These are phyloP conservation scores for Ceryle rudis DNA, from an alignment of 2,797 vertebrate genomes.

Conservation along the genomic window DNA sequence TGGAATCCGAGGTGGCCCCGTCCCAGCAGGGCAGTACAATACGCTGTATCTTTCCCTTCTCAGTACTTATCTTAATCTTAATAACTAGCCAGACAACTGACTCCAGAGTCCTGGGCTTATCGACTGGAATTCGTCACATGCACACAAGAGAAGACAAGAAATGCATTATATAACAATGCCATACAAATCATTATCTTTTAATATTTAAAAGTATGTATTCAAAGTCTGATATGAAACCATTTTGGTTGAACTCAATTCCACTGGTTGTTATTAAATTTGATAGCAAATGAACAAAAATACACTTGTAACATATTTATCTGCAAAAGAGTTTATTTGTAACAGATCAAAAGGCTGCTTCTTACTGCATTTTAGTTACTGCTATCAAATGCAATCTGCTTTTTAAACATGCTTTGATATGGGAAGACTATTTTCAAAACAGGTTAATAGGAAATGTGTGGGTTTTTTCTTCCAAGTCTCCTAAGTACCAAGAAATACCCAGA, in stretches of 20 bases:
- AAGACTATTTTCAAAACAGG: constrained; percentile 68
- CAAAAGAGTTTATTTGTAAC: constrained; percentile 77
- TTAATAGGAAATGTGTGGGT: constrained; percentile 35
- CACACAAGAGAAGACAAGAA: constrained; percentile 79
- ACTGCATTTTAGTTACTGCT: constrained; percentile 75
- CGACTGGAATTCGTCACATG: constrained; percentile 81
- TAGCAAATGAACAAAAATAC: constrained; percentile 79
- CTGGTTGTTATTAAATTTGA: constrained; percentile 70
- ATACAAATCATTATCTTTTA: constrained; percentile 79
- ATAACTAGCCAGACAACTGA: constrained; percentile 86
- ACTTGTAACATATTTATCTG: constrained; percentile 81
- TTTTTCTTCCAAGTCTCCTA: background rate
- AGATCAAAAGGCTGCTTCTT: constrained; percentile 81
- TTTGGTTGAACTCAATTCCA: constrained; percentile 74
- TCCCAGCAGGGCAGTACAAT: constrained; percentile 75
- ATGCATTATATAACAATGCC: constrained; percentile 78
- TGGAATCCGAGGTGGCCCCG: constrained; percentile 73
- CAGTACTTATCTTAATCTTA: constrained; percentile 83
- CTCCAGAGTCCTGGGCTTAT: constrained; percentile 84
- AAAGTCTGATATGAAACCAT: constrained; percentile 73
- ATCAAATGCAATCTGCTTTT: constrained; percentile 68
- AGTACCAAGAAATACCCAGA: constrained; percentile 5
- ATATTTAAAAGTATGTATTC: constrained; percentile 81
- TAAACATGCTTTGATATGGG: constrained; percentile 65
- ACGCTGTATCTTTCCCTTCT: constrained; percentile 77